Evolutionary conservation across 2,888 invertebrate genomes (phyloP).

Genomic region (Epinotia ramella): DNA sequence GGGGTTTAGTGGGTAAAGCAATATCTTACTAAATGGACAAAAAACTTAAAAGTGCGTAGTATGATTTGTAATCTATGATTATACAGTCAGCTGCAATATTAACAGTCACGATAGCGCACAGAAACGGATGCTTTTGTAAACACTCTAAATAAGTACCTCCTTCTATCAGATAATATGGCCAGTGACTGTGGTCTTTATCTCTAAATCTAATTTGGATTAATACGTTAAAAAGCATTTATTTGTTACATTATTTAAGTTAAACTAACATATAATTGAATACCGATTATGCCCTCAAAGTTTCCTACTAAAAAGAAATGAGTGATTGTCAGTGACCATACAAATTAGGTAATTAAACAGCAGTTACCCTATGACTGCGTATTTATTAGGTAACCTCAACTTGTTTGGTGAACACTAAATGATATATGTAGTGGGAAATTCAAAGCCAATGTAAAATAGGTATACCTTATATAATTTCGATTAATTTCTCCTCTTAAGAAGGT

Average conservation of each 20-base stretch:
- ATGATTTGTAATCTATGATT: no score
- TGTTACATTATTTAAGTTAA: constrained; percentile 33
- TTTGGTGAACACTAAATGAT: no score
- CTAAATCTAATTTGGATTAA: constrained; percentile 14
- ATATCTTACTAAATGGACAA: no score
- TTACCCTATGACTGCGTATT: no score
- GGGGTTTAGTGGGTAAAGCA: no score
- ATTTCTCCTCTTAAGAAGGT: background rate
- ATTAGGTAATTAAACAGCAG: no score
- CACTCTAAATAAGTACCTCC: background rate
- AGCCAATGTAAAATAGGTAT: background rate
- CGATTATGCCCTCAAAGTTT: constrained; percentile 15
- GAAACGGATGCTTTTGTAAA: background rate
- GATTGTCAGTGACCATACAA: no score
- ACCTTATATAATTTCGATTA: background rate
- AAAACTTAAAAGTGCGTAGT: no score
- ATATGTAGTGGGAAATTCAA: background rate
- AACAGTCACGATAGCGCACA: background rate
- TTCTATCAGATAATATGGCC: background rate
- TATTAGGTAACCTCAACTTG: no score
- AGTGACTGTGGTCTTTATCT: background rate
- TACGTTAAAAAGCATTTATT: constrained; percentile 39
- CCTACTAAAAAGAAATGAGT: background rate
- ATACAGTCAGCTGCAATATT: background rate
- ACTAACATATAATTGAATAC: constrained; percentile 25